phyloP scores from a whole-genome alignment of 2,113 vertebrate species.

The Scophthalmus maximus region DNA sequence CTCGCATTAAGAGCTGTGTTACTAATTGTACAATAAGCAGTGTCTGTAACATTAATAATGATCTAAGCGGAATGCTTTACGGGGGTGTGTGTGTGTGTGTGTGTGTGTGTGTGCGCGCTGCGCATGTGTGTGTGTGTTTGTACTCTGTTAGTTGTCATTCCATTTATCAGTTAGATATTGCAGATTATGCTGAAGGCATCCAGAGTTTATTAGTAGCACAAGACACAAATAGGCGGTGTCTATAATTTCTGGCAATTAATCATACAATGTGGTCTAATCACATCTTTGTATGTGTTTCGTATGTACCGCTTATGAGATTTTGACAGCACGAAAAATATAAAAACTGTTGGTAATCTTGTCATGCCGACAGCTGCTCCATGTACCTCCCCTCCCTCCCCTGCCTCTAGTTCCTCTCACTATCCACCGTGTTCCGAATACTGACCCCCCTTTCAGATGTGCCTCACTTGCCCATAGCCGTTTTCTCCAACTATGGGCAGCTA shows the following conservation, averaged over 20 bases:
- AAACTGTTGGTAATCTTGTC: constrained; percentile 53
- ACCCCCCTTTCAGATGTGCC: not conserved
- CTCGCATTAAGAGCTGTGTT: constrained; percentile 58
- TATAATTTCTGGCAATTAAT: too few species aligned
- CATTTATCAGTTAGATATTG: too few species aligned
- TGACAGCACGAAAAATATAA: constrained; percentile 40
- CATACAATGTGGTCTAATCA: too few species aligned
- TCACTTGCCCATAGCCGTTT: constrained; percentile 2
- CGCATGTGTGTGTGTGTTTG: not conserved
- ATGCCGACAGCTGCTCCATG: constrained; percentile 38
- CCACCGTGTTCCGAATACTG: constrained; percentile 8
- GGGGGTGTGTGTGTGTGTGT: not conserved
- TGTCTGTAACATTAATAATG: constrained; percentile 48
- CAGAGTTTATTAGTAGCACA: too few species aligned
- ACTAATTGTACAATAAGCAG: constrained; percentile 64
- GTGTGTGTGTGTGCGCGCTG: not conserved
- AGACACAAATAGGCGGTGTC: too few species aligned
- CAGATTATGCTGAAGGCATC: too few species aligned
- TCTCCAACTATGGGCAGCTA: not conserved
- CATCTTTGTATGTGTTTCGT: too few species aligned
- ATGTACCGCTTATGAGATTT: constrained; percentile 51
- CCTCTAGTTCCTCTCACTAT: constrained; percentile 18
- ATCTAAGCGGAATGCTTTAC: constrained; percentile 20
- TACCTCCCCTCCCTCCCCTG: constrained; percentile 34
- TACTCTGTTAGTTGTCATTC: not conserved